Conservation (phyloP, 2,113 vertebrate genomes). For the Cisticola juncidis region DNA sequence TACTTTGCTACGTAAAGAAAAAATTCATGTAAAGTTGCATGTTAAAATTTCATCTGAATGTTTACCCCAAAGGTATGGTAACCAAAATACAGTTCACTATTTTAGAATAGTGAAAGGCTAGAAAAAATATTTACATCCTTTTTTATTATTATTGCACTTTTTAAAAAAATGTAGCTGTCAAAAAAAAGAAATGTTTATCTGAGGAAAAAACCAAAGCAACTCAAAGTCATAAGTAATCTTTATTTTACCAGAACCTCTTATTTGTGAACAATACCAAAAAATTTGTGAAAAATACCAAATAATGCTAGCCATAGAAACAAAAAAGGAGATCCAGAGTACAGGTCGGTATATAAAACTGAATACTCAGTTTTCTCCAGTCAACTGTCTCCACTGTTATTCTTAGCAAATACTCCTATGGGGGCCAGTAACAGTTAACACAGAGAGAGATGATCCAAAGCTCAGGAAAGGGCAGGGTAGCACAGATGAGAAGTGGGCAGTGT, state of each 20-base stretch:
- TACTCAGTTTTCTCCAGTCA: background rate
- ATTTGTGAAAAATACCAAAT: background rate
- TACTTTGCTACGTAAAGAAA: background rate
- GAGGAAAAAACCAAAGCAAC: background rate
- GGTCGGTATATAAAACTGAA: background rate
- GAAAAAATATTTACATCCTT: rapidly evolving
- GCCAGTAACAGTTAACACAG: background rate
- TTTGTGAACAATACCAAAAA: too few species aligned
- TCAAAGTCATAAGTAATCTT: background rate
- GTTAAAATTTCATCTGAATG: background rate
- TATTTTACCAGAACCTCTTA: background rate
- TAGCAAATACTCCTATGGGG: background rate
- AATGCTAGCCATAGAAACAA: background rate
- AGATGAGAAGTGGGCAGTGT: background rate
- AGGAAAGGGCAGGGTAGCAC: background rate
- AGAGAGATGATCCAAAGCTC: background rate
- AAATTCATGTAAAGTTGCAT: background rate
- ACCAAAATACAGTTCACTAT: background rate
- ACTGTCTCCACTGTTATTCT: background rate
- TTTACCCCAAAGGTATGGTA: background rate
- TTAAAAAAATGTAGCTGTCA: background rate
- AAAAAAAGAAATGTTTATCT: background rate
- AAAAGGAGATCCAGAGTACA: background rate
- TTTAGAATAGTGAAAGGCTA: background rate
- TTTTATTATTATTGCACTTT: too few species aligned